Evolutionary conservation across 64 coral and sea anemone genomes (phyloP), one percentile per base, ranked within the genome.

Genomic region (Astreopora myriophthalma): DNA sequence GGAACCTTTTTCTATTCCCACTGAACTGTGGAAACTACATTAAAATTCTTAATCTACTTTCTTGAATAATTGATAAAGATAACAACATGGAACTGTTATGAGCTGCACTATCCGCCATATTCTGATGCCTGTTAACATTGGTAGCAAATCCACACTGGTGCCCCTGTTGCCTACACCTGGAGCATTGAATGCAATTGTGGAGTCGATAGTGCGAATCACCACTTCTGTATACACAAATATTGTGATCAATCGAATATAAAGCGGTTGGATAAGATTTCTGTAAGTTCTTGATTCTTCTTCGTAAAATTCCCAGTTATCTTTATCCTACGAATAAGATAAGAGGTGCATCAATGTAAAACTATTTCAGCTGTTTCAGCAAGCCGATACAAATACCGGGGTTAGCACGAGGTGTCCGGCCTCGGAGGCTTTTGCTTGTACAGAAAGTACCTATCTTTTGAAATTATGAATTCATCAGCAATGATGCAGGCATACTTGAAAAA

Each of bases 211-310:
- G 31, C 93, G 93, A 26, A 95, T 36, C 25, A 95, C 65, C 16
- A 95, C 69, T 75, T 95, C 87, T 20, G 93, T 95, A 61, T 85
- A 90, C 44, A 95, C 93, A 29, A 95, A 95, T 31, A 95, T 90
- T 13, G 89, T 73, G 0, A 86, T 83, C 11, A 95, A 60, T 16
- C 93, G 79, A 42, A 89, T 37, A 14, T 37, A 81, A 9, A 95
- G 88, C 24, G 88, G 69, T 46, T 42, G 64, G 8, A 57, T 22
- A 55, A 44, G 13, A 19, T 51, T 40, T 32, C 39, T n/a, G 76
- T 91, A 32, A 69, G 37, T 33, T 34, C 64, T 72, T 6, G 39
- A 11, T 30, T 66, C 62, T 30, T 51, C 28, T 35, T 81, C 31
- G 23, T 37, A 35, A 2, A 70, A 23, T 1, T n/a, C n/a, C 12